These are phyloP conservation scores for Orgyia antiqua DNA, from an alignment of 2,888 invertebrate genomes.

Conservation along the genomic window DNA sequence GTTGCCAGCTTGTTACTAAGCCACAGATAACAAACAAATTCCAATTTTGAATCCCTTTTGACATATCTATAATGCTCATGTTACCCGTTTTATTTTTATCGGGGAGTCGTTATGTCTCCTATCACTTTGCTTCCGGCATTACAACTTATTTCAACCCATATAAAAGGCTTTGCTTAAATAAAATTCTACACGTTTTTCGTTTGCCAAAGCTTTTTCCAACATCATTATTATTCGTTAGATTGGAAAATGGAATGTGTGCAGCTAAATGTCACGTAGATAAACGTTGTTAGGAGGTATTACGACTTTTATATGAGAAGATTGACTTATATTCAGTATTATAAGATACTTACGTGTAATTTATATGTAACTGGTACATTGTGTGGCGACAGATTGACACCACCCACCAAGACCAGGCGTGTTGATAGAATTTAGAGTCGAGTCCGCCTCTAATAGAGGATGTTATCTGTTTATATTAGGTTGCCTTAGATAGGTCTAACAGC, in stretches of 20 bases:
- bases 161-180: constrained; percentile 16
- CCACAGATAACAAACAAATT: too few relatives aligned
- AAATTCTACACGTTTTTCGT: constrained; percentile 8
- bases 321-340: constrained; percentile 3
- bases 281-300: constrained; percentile 3
- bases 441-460: too few relatives aligned
- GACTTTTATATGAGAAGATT: constrained; percentile 4
- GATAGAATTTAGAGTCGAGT: too few relatives aligned
- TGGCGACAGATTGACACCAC: too few relatives aligned
- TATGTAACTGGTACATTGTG: too few relatives aligned
- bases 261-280: constrained; percentile 8
- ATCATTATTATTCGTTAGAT: constrained; percentile 16
- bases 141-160: constrained; percentile 16
- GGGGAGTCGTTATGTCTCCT: constrained; percentile 10
- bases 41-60: too few relatives aligned
- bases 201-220: constrained; percentile 10
- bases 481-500: too few relatives aligned
- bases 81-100: constrained; percentile 19
- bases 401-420: too few relatives aligned
- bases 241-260: constrained; percentile 7
- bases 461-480: too few relatives aligned
- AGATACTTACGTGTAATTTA: constrained; percentile 1
- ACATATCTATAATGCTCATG: constrained; percentile 1
- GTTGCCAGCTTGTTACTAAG: too few relatives aligned
- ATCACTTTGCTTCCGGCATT: constrained; percentile 16